These are phyloP conservation scores for Drosophila pruinosa DNA, from an alignment of 1,140 invertebrate species.

Conservation along the genomic window DNA sequence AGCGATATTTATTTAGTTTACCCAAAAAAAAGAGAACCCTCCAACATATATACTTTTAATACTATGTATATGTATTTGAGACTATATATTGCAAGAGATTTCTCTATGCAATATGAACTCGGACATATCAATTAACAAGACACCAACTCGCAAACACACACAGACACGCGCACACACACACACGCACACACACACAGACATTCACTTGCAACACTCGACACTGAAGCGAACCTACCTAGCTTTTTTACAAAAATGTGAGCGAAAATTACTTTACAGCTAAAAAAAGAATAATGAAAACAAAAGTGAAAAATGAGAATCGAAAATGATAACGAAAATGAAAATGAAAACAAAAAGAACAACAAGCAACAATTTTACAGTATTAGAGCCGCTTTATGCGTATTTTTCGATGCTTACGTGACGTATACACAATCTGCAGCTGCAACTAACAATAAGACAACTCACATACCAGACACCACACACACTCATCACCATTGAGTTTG, in stretches of 20 bases:
- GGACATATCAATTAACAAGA: conserved; percentile 77
- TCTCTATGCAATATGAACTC: conserved; percentile 69
- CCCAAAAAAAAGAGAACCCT: conserved; percentile 10
- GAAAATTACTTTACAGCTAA: conserved; percentile 71
- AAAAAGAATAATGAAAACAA: conserved; percentile 18
- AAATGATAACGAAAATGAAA: conserved; percentile 5
- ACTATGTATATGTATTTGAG: conserved; percentile 77
- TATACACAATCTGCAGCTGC: conserved; percentile 73
- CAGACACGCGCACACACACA: conserved; percentile 32
- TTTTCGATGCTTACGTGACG: conserved; percentile 75
- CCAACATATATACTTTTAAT: conserved; percentile 72
- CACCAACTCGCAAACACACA: conserved; percentile 48
- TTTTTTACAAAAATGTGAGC: conserved; percentile 73
- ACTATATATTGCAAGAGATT: conserved; percentile 68
- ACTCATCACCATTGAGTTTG: conserved; percentile 21
- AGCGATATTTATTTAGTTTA: conserved; percentile 34
- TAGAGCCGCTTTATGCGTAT: conserved; percentile 78
- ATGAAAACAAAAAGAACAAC: conserved; percentile 13
- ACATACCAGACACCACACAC: conserved; percentile 22
- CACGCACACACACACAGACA: conserved; percentile 23
- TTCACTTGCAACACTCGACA: conserved; percentile 43
- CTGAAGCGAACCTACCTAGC: conserved; percentile 78
- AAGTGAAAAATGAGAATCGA: conserved; percentile 4
- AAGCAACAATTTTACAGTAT: conserved; percentile 79
- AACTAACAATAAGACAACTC: conserved; percentile 38